phyloP scores from a whole-genome alignment of 2,888 invertebrate genomes.

The Harpalus rufipes region DNA sequence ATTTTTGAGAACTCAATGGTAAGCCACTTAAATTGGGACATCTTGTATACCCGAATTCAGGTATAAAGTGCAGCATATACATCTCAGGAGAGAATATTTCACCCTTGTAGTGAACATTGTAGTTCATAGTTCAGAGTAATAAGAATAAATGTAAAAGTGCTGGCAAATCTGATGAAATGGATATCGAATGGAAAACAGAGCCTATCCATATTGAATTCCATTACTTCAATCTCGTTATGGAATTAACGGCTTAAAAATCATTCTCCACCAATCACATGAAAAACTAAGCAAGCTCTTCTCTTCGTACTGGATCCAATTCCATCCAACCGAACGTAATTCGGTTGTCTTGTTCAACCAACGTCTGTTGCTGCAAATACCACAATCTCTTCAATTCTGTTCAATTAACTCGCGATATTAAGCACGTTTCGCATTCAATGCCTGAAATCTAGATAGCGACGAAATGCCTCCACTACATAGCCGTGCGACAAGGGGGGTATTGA shows the following conservation, averaged over 20 bases:
- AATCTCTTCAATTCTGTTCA: conserved; percentile 63
- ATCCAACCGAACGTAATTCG: not conserved
- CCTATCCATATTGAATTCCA: not conserved
- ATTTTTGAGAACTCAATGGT: too few species aligned
- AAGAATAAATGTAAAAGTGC: not conserved
- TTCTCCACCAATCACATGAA: not conserved
- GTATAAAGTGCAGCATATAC: too few species aligned
- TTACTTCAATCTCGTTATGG: not conserved
- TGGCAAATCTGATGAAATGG: not conserved
- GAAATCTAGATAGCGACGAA: conserved; percentile 43
- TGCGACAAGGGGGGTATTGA: conserved; percentile 30
- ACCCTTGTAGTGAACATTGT: too few species aligned
- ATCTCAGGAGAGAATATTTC: too few species aligned
- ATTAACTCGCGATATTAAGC: conserved; percentile 60
- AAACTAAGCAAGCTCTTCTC: conserved; percentile 1
- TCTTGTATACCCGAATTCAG: too few species aligned
- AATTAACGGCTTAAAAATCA: not conserved
- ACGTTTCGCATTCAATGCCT: conserved; percentile 59
- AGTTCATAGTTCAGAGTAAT: not conserved
- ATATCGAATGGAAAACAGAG: not conserved
- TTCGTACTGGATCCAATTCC: not conserved
- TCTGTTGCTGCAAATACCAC: conserved; percentile 52
- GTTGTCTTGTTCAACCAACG: conserved; percentile 2
- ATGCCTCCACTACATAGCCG: conserved; percentile 22
- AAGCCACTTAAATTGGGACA: too few species aligned